A percentile compares a stretch with the other conserved stretches of the same genome.
phyloP scores from a whole-genome alignment of 2,797 vertebrate species.

The Galago senegalensis region DNA sequence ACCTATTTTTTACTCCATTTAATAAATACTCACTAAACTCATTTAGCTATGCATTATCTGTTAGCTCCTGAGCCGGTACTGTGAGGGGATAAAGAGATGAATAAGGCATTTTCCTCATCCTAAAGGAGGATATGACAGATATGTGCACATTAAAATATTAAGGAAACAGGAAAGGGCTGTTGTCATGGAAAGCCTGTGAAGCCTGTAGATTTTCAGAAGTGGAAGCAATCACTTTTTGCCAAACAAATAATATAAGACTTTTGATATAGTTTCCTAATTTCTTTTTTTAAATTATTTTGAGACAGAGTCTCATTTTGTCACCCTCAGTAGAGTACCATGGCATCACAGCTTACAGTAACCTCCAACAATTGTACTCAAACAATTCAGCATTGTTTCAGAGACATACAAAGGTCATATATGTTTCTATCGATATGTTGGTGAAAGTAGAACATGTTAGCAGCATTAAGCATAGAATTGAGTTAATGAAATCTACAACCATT shows the following conservation, averaged over 20 bases:
- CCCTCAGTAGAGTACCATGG: too few species aligned
- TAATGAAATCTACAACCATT: background rate
- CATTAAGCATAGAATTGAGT: background rate
- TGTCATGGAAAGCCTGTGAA: rapidly evolving
- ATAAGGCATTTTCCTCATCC: background rate
- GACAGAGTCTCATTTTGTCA: too few species aligned
- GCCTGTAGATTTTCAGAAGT: too few species aligned
- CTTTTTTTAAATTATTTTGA: too few species aligned
- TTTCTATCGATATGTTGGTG: background rate
- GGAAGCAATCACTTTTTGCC: background rate
- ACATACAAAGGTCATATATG: background rate
- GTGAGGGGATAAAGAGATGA: background rate
- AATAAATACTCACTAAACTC: background rate
- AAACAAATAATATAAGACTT: background rate
- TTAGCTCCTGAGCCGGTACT: background rate
- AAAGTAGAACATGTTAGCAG: background rate
- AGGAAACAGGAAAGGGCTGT: background rate
- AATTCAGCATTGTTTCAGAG: background rate
- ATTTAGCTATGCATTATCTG: background rate
- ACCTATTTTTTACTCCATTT: background rate
- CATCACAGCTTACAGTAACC: too few species aligned
- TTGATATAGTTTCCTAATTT: too few species aligned
- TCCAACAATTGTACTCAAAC: background rate
- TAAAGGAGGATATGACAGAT: too few species aligned
- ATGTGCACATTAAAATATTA: rapidly evolving